Base-by-base conservation (phyloP, 2,888 invertebrate genomes). In the Oscheius sp. region DNA sequence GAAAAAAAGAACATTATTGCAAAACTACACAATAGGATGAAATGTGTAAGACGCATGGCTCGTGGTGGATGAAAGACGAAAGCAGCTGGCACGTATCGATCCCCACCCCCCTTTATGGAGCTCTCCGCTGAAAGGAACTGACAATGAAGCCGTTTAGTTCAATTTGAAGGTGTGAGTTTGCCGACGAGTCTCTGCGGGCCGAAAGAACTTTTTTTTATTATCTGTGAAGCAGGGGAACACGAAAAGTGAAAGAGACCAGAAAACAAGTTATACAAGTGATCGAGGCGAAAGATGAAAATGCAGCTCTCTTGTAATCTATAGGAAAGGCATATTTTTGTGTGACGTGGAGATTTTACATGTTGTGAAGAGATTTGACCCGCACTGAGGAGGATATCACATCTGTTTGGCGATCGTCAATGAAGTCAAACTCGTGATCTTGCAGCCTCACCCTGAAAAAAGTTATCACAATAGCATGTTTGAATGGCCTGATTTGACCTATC, bases 221-320 rank as follows among this genome's bases (percentile, higher is more conserved):
- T 42, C 42, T 42, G 42, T 5, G 42, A 42, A 42, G 42, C 42
- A 7, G 42, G 42, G 0, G 47, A 62, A 37, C n/a, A 42, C 62
- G 33, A n/a, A 58, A 48, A 63, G 47, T 47, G 47, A 48, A 63
- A 63, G 47, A 63, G 48, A 63, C 47, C 63, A 2, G 10, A 21
- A 63, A 47, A 42, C 42, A 5, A 29, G 33, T 48, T 63, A 21
- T n/a, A 63, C 98, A 92, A 96, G 99, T 91, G 94, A 99, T 75
- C 86, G 87, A 83, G 88, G 87, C 76, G 21, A 21, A 21, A 21
- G 21, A 88, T 85, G 84, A 86, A 88, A 76, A 81, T 84, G 77
- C 86, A 87, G 82, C 77, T 77, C 76, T 79, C 84, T 74, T 42
- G 42, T 42, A 42, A 42, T 42, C 42, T 42, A 88, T 87, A 81